These are phyloP conservation scores for Thecophora atra DNA, from an alignment of 2,888 invertebrate genomes.

Conservation along the genomic window DNA sequence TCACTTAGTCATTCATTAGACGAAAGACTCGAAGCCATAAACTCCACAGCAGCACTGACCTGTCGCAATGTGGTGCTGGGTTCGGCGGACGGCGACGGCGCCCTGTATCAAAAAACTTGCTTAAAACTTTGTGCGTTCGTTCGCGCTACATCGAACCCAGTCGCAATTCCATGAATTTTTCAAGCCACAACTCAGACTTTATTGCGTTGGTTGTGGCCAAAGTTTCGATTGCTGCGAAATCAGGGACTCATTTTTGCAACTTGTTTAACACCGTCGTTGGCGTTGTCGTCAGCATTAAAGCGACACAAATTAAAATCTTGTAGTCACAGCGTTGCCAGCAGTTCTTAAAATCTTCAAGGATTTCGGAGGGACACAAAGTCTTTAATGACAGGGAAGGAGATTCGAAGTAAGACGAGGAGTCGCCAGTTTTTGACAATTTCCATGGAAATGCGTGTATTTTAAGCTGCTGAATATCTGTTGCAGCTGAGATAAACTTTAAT, in stretches of 20 bases:
- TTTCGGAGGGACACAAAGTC: too few species aligned
- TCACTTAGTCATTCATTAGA: constrained; percentile 29
- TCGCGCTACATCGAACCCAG: not conserved
- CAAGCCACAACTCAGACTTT: constrained; percentile 4
- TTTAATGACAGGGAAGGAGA: too few species aligned
- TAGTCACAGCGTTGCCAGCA: constrained; percentile 18
- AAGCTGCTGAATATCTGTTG: not conserved
- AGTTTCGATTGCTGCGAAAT: constrained; percentile 18
- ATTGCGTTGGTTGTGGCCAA: constrained; percentile 12
- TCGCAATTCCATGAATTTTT: constrained; percentile 17
- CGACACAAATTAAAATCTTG: not conserved
- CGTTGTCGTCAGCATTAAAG: not conserved
- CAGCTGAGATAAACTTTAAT: constrained; percentile 21
- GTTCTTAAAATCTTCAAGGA: not conserved
- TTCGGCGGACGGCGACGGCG: not conserved
- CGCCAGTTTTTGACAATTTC: not conserved
- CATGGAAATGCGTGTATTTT: not conserved
- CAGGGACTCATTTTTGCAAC: not conserved
- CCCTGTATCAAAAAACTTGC: constrained; percentile 1
- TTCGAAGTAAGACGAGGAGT: too few species aligned
- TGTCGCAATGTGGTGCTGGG: constrained; percentile 23
- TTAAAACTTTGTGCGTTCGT: constrained; percentile 24
- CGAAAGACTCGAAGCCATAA: constrained; percentile 1
- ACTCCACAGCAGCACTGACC: constrained; percentile 33
- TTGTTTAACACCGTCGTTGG: not conserved